Base-by-base conservation (phyloP, 2,888 invertebrate species). In the Micoletzkya japonica region DNA sequence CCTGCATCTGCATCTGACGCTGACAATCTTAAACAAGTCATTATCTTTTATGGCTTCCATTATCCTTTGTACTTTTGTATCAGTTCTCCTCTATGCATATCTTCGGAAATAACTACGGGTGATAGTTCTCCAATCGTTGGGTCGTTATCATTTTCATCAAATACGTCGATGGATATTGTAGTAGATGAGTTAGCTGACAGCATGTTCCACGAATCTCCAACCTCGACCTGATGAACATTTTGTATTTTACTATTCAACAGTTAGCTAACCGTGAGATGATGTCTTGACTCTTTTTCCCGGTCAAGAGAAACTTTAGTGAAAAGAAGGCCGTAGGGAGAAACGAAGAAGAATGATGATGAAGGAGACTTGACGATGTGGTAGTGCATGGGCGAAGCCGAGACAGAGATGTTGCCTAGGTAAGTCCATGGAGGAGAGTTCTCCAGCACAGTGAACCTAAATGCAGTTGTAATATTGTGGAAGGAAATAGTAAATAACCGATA, bases 1-100 rank as follows among this genome's bases (percentile, higher is more conserved):
- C 81, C 84, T 1, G 73, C 69, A 87, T 95, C 95, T 1, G 90
- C 89, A 87, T 97, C 97, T 66, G 90, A 90, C 7, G 96, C 96
- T 14, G 91, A 91, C 78, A 94, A 92, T 59, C 74, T 68, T 14
- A 68, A 72, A 54, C 3, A 37, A 30, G 7, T 57, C 10, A 7
- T 20, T 14, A 32, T n/a, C 34, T 50, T 50, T 50, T n/a, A 3
- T n/a, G 50, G 50, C 20, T n/a, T 50, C 36, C 39, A 20, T 60
- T 44, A 72, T 34, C 32, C 4, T 60, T n/a, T 28, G 20, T 14
- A 67, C 67, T 57, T 67, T 30, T 69, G 69, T 1, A 69, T 59
- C n/a, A 34, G 14, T n/a, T 73, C 71, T 17, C 75, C 75, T 49
- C 66, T 73, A 36, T 68, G 69, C 68, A 73, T 39, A 4, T 69